phyloP scores from a whole-genome alignment of 2,113 vertebrate species.

The Aplodontia rufa region DNA sequence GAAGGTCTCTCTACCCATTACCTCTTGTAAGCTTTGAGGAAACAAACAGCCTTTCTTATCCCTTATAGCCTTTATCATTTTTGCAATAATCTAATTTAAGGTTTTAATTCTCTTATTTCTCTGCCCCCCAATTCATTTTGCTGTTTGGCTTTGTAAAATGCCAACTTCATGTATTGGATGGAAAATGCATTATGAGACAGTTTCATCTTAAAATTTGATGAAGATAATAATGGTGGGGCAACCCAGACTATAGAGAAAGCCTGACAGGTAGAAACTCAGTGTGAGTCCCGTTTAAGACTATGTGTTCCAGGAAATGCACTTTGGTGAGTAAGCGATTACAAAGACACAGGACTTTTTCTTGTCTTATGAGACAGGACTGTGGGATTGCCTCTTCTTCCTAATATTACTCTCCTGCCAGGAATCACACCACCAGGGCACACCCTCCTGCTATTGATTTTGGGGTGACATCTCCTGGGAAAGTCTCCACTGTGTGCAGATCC shows the following conservation, averaged over 20 bases:
- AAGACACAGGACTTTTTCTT: neutral
- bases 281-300: neutral
- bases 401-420: neutral
- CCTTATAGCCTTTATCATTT: neutral
- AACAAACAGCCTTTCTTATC: neutral
- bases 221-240: neutral
- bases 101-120: neutral
- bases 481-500: neutral
- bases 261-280: neutral
- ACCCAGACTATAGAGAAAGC: neutral
- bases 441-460: neutral
- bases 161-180: neutral
- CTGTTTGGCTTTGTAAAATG: conserved; percentile 17
- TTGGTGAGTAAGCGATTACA: neutral
- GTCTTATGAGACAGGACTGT: neutral
- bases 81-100: neutral
- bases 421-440: neutral
- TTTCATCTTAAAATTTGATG: neutral
- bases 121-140: neutral
- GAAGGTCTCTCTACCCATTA: neutral
- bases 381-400: neutral
- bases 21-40: neutral
- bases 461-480: conserved; percentile 11
- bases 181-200: neutral
- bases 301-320: neutral